These are phyloP conservation scores for Ctenopoma kingsleyae DNA, from an alignment of 2,797 vertebrate genomes.

Conservation along the genomic window DNA sequence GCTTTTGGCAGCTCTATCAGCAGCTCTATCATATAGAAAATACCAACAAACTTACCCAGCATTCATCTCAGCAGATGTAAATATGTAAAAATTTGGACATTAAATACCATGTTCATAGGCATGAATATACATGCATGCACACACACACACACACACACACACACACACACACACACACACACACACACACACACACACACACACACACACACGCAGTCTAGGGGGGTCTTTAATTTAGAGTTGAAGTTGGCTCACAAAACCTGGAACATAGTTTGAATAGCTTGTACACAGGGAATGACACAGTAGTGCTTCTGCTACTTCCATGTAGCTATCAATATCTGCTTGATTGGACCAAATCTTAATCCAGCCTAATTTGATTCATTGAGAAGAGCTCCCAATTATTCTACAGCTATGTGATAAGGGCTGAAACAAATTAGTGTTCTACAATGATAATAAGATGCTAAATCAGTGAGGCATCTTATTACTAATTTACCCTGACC, in stretches of 20 bases:
- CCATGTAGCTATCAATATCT: conserved; percentile 10
- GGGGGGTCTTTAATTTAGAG: conserved; percentile 11
- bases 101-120: background rate
- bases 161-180: background rate
- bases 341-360: conserved; percentile 3
- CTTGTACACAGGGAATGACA: no score
- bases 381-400: conserved; percentile 11
- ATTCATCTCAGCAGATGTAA: conserved; percentile 53
- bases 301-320: background rate
- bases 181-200: background rate
- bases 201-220: conserved; percentile 3
- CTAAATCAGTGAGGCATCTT: conserved; percentile 11
- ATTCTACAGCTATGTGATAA: conserved; percentile 11
- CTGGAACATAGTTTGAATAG: conserved; percentile 11
- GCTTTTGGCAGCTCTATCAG: conserved; percentile 54
- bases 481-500: background rate
- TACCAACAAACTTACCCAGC: conserved; percentile 50
- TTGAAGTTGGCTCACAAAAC: conserved; percentile 9
- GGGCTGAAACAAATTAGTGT: background rate
- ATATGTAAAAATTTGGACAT: conserved; percentile 57
- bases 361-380: conserved; percentile 32
- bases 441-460: background rate
- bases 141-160: conserved; percentile 6
- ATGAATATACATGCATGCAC: background rate
- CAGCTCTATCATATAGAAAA: conserved; percentile 42